These are phyloP conservation scores for Neostethus bicornis DNA, from an alignment of 2,797 vertebrate genomes.

Conservation along the genomic window DNA sequence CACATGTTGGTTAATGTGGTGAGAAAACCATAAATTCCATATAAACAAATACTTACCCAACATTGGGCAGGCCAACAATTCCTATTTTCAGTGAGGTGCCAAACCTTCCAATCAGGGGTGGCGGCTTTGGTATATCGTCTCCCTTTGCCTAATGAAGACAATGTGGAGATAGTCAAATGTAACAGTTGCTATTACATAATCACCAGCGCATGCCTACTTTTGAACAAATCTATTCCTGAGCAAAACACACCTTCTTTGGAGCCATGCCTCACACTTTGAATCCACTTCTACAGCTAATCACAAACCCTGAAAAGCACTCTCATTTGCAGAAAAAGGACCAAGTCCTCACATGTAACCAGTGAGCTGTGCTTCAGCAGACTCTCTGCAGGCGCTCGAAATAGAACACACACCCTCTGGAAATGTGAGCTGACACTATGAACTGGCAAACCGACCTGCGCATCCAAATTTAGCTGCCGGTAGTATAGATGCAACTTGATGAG, in stretches of 20 bases:
- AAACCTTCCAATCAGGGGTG: conserved; percentile 95
- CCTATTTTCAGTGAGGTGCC: conserved; percentile 96
- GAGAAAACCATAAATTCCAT: conserved; percentile 4
- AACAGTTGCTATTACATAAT: conserved; percentile 55
- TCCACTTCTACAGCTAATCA: conserved; percentile 42
- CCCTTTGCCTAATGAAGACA: conserved; percentile 79
- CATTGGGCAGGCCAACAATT: conserved; percentile 94
- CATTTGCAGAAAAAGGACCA: conserved; percentile 49
- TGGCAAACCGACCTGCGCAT: conserved; percentile 51
- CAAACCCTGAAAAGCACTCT: conserved; percentile 29
- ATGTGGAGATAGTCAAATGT: conserved; percentile 49
- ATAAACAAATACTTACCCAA: conserved; percentile 86
- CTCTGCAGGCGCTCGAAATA: conserved; percentile 60
- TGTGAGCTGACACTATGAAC: conserved; percentile 73
- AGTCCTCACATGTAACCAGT: conserved; percentile 51
- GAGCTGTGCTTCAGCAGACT: conserved; percentile 47
- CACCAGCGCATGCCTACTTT: conserved; percentile 23
- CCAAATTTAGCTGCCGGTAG: conserved; percentile 65
- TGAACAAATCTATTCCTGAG: conserved; percentile 14
- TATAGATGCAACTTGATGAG: conserved; percentile 54
- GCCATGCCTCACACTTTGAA: conserved; percentile 59
- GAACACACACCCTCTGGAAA: conserved; percentile 58
- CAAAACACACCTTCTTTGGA: conserved; percentile 74
- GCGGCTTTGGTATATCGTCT: conserved; percentile 83
- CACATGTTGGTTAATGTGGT: conserved; percentile 32